Percentiles rank a stretch among this genome's conserved stretches.
These are phyloP conservation scores for Patella caerulea DNA, from an alignment of 2,888 invertebrate genomes.

Conservation along the genomic window DNA sequence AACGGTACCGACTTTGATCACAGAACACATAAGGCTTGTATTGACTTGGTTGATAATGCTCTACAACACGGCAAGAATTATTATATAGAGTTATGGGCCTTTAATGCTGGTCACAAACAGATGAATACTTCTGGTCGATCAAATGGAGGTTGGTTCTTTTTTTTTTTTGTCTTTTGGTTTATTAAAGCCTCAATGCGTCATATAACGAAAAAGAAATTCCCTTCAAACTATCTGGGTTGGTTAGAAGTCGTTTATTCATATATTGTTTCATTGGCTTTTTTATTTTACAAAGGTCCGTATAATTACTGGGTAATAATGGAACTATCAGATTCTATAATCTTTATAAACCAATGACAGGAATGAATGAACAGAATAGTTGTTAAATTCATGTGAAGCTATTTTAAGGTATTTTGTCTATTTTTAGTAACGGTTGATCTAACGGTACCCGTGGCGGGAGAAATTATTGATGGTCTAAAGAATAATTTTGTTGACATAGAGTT, in stretches of 20 bases:
- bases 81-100: conserved; percentile 45
- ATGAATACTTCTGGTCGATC: conserved; percentile 43
- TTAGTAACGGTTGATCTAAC: conserved; percentile 52
- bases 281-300: too few relatives aligned
- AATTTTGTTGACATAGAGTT: conserved; percentile 42
- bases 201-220: too few relatives aligned
- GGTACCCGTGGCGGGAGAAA: conserved; percentile 42
- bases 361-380: too few relatives aligned
- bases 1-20: neutral
- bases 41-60: conserved; percentile 29
- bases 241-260: too few relatives aligned
- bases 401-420: neutral
- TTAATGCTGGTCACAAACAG: conserved; percentile 50
- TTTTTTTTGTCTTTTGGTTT: too few relatives aligned
- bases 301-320: too few relatives aligned
- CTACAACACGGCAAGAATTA: conserved; percentile 44
- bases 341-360: too few relatives aligned
- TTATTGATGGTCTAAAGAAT: conserved; percentile 43
- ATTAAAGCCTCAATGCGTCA: too few relatives aligned
- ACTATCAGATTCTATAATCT: too few relatives aligned
- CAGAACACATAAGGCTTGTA: conserved; percentile 34
- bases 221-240: too few relatives aligned
- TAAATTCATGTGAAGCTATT: too few relatives aligned
- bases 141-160: conserved; percentile 37
- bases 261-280: too few relatives aligned